phyloP scores from a whole-genome alignment of 2,888 invertebrate species.

The Parapristionchus giblindavisi region DNA sequence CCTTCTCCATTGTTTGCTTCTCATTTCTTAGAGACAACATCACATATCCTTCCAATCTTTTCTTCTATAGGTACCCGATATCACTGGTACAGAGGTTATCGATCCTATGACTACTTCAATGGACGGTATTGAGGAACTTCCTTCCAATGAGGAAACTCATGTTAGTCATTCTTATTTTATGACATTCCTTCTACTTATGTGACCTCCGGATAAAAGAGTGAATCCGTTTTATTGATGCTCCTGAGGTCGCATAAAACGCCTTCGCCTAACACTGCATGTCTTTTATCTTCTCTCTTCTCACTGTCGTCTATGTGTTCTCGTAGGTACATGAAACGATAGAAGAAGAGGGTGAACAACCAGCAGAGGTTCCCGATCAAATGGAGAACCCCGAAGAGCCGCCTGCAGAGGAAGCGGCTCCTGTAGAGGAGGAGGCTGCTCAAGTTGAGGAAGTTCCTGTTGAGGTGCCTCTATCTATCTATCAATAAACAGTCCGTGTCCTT shows the following conservation, averaged over 20 bases:
- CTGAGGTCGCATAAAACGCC: background rate
- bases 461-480: constrained; percentile 30
- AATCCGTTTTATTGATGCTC: background rate
- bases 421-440: constrained; percentile 41
- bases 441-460: constrained; percentile 40
- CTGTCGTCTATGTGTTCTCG: constrained; percentile 12
- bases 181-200: background rate
- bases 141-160: constrained; percentile 59
- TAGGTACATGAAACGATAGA: constrained; percentile 54
- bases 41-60: background rate
- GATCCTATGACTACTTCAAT: constrained; percentile 69
- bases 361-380: constrained; percentile 48
- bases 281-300: background rate
- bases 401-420: constrained; percentile 44
- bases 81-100: constrained; percentile 65
- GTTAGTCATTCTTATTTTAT: constrained; percentile 37
- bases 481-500: too few relatives aligned
- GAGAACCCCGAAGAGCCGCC: constrained; percentile 46
- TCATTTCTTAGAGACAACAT: background rate
- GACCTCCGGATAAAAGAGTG: background rate
- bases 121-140: constrained; percentile 69
- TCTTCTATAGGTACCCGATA: constrained; percentile 64
- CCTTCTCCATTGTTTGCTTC: constrained; percentile 6
- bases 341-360: constrained; percentile 50
- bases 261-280: background rate